Base-by-base conservation (phyloP, 2,888 invertebrate species). In the Drosophila suboccidentalis region DNA sequence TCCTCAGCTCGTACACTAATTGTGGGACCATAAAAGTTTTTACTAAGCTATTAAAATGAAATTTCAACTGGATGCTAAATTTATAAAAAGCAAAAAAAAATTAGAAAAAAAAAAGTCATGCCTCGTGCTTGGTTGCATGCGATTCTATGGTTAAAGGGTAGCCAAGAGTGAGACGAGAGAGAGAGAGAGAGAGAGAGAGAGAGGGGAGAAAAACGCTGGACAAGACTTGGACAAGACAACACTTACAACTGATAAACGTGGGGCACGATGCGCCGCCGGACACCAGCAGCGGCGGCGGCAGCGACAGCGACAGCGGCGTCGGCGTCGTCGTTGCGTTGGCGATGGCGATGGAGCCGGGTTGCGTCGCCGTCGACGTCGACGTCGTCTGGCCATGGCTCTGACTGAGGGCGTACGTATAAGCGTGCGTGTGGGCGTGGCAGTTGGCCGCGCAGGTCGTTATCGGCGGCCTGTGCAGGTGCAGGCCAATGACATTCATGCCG, bases 401-500 rank as follows among this genome's bases (percentile, higher is more conserved):
- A 73, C 57, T 73, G 49, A 71, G 83, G 75, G 70, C 80, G 68
- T 78, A 71, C 26, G 57, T 51, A 71, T 73, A 60, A 10, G 47
- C 59, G 65, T 62, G 72, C 58, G 71, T 69, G 75, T 75, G 68
- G 80, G 70, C 62, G 81, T 75, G 77, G 79, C 76, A 50, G 81
- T 74, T 83, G 83, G 63, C 59, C 70, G 51, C 80, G 65, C 78
- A 86, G 81, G 64, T 93, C 79, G 87, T 67, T 85, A 54, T 58
- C 53, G 76, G 53, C 59, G 83, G 70, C 69, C 94, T 94, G 90
- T 94, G 94, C 73, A 94, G 91, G 68, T 94, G 94, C 86, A 94
- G 91, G 76, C 94, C 94, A 84, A 94, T 95, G 93, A 96, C 95
- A 92, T 96, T 96, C 93, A 96, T 95, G 51, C 96, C 96, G 91